Base-by-base conservation (phyloP, 2,113 vertebrate species). In the Salvator merianae region DNA sequence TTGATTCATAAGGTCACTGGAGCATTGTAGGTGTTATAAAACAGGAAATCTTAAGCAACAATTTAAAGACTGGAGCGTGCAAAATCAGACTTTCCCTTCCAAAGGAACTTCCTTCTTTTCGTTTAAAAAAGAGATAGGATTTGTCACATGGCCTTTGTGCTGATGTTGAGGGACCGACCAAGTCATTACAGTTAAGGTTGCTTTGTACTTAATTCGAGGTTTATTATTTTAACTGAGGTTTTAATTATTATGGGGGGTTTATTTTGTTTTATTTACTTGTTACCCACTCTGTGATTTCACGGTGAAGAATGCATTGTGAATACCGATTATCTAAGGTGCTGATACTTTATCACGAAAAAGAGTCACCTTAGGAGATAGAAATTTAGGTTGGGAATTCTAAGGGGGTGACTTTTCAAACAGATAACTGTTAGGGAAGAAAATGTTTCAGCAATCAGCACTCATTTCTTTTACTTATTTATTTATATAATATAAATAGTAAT, bases 1-100 rank as follows among this genome's bases (percentile, higher is more conserved):
- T 94, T 92, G 91, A 91, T 95, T 93, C 91, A 88, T 91, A 87
- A 32, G 24, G 63, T 94, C 16, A 47, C 74, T 63, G 75, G 81
- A 74, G 75, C 88, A 71, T 16, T 87, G 70, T 84, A 86, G 53
- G 81, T 91, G 85, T 83, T 91, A 88, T 88, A 81, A 92, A 93
- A 62, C 90, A 76, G 68, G 20, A 66, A 47, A 47, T 90, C 86
- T 59, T 24, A 36, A 65, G 55, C 2, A 65, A 30, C 40, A 72
- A 32, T 73, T 71, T 65, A 53, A 83, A 87, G 84, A 70, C 55
- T 73, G 16, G 55, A 86, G 79, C 77, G 83, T 30, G 80, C n/a
- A n/a, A n/a, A 87, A 84, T 68, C 78, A 85, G 70, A 0, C 0
- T n/a, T 28, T 84, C 78, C 16, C 32, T 24, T 50, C 34, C 14